Base-by-base conservation (phyloP, 2,797 vertebrate genomes). In the Neosalanx taihuensis region DNA sequence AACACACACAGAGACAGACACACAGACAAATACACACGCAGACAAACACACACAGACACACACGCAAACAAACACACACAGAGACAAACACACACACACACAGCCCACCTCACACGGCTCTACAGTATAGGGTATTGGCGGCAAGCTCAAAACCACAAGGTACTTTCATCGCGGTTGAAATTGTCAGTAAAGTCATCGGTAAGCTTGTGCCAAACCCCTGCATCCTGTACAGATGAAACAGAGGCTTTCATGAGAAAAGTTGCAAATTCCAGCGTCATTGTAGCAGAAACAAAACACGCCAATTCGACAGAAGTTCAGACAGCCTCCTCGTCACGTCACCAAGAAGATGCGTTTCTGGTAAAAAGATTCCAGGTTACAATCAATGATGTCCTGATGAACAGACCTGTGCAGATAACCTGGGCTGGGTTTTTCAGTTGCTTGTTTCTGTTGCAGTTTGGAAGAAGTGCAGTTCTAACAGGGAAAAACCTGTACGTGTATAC, bases 151-250 rank as follows among this genome's bases (percentile, higher is more conserved):
- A 57, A 70, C 83, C 82, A 79, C 81, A 86, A 77, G 83, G 86
- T 89, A 83, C 83, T 91, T 91, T 87, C 70, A 73, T 29, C 86
- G 85, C 86, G 84, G 80, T 87, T 77, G 80, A 59, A 18, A 69
- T 70, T 80, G 75, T 75, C 76, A 76, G 77, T 51, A 78, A 78
- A 79, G 75, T 64, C 77, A 66, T 63, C 73, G 5, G 12, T 63
- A 53, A 76, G 62, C 7, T 9, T 75, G 61, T 69, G 69, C 53
- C 70, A 72, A 64, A 74, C 57, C 69, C 66, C 69, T 46, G 78
- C 84, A 86, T 90, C 87, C 89, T 88, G 86, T 85, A 51, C 61
- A 33, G 65, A 72, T 77, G 72, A 75, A 75, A 70, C 58, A 71
- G 53, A 61, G 49, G 62, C 49, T 79, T 89, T 87, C 79, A 76